Evolutionary conservation across 2,797 vertebrate genomes (phyloP).

Genomic region (Poecilia gillii): DNA sequence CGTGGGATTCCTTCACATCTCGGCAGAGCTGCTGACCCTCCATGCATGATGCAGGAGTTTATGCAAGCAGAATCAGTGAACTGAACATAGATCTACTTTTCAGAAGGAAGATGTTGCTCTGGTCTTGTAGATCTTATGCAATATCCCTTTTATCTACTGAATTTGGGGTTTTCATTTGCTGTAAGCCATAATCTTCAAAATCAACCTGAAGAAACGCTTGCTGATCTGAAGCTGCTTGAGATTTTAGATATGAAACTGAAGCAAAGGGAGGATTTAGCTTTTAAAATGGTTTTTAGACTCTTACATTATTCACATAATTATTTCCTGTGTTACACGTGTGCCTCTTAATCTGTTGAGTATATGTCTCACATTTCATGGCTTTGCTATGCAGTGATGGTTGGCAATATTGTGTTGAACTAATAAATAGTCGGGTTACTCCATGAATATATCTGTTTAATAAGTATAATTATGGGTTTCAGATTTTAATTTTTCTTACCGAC

Average conservation of each 20-base stretch:
- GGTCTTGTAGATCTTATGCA: not conserved
- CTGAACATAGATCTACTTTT: not conserved
- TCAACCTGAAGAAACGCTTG: not conserved
- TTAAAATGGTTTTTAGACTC: not conserved
- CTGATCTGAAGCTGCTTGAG: not conserved
- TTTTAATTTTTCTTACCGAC: not conserved
- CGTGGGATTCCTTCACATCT: not conserved
- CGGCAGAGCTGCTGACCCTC: not conserved
- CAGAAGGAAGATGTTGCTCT: not conserved
- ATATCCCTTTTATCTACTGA: not conserved
- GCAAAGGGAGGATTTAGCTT: not conserved
- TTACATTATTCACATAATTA: not conserved
- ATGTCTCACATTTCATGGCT: not conserved
- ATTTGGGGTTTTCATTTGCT: not conserved
- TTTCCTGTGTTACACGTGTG: not conserved
- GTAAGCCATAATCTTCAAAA: not conserved
- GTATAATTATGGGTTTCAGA: not conserved
- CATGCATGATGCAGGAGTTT: not conserved
- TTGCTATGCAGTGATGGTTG: not conserved
- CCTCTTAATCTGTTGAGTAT: not conserved
- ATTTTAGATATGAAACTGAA: not conserved
- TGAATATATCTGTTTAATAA: not conserved
- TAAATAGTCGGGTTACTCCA: not conserved
- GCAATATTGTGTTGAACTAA: not conserved
- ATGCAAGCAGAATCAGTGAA: not conserved